Evolutionary conservation across 2,888 invertebrate species (phyloP).

Genomic region (Lucinisca nassula): DNA sequence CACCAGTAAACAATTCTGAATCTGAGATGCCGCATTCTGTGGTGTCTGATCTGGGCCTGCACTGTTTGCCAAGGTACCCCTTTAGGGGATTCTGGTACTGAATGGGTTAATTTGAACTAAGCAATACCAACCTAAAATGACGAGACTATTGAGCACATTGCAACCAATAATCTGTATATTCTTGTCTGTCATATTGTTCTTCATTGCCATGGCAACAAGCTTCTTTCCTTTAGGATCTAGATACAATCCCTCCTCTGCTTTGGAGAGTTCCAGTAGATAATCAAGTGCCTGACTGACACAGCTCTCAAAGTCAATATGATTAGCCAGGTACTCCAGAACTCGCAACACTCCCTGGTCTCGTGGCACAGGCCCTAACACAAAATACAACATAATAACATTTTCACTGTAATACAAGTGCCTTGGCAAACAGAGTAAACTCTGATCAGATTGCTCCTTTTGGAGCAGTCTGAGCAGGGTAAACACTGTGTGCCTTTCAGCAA

Average conservation of each 20-base stretch:
- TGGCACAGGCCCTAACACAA: constrained; percentile 76
- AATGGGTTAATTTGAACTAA: too few relatives aligned
- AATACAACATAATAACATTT: too few relatives aligned
- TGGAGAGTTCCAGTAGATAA: constrained; percentile 79
- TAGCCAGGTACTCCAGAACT: constrained; percentile 82
- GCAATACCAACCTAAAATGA: constrained; percentile 78
- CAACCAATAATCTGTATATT: constrained; percentile 82
- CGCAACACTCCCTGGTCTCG: constrained; percentile 74
- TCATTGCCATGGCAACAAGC: constrained; percentile 84
- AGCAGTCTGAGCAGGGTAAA: background rate
- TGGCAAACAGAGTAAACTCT: background rate
- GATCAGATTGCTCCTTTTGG: background rate
- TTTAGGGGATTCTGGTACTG: too few relatives aligned
- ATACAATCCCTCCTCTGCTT: constrained; percentile 71
- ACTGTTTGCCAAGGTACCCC: too few relatives aligned
- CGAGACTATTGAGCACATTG: constrained; percentile 80
- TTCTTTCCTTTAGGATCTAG: constrained; percentile 80
- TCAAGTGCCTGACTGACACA: constrained; percentile 81
- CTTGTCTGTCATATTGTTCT: constrained; percentile 80
- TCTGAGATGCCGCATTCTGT: too few relatives aligned
- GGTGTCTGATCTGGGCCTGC: too few relatives aligned
- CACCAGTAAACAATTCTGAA: too few relatives aligned
- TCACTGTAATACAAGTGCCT: background rate
- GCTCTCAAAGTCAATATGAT: constrained; percentile 80
- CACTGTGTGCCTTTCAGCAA: too few relatives aligned